A percentile compares a stretch with the other conserved stretches of the same genome.
Evolutionary conservation across 2,113 vertebrate species (phyloP).

Genomic region (Edolisoma coerulescens): DNA sequence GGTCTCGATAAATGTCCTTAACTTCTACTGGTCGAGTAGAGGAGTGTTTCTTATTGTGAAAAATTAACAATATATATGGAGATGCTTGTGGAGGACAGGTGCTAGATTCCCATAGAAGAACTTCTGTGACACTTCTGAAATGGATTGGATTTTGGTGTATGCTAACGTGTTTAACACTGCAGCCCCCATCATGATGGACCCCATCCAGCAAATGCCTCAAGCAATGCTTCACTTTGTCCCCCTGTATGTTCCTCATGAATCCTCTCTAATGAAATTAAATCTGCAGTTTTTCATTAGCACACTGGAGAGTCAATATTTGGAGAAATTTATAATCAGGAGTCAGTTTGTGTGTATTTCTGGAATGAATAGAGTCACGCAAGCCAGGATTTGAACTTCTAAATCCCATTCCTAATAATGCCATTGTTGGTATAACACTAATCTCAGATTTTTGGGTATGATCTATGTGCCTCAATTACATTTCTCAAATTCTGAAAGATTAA

Average conservation of each 20-base stretch:
- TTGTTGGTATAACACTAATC: neutral
- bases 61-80: neutral
- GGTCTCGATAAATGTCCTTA: neutral
- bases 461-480: neutral
- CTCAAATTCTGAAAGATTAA: neutral
- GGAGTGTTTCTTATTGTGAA: neutral
- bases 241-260: neutral
- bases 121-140: neutral
- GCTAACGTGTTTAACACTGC: neutral
- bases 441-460: neutral
- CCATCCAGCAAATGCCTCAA: neutral
- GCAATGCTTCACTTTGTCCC: neutral
- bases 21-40: neutral
- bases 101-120: neutral
- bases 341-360: neutral
- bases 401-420: neutral
- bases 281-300: neutral
- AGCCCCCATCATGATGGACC: neutral
- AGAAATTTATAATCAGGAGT: neutral
- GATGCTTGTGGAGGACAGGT: neutral
- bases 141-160: neutral
- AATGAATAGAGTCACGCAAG: neutral
- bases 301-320: neutral
- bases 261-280: neutral
- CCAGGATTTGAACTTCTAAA: neutral